phyloP scores from a whole-genome alignment of 1,140 invertebrate species.

The Calliphora vicina region DNA sequence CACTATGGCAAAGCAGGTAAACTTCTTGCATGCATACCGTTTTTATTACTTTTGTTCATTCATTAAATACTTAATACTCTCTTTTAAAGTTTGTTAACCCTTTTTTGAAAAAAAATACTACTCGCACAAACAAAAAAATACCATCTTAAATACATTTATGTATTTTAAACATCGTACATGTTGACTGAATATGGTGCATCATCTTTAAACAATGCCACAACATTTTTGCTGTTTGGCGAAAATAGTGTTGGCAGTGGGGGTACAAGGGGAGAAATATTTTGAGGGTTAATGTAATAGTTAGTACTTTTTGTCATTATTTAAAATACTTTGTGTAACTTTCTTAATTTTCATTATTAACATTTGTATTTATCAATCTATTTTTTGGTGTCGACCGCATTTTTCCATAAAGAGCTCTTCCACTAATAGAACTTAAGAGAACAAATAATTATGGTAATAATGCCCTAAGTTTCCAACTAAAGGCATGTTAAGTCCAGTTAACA shows the following conservation, averaged over 20 bases:
- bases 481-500: too few species aligned
- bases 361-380: too few species aligned
- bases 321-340: too few species aligned
- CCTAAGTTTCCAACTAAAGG: too few species aligned
- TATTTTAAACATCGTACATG: not conserved
- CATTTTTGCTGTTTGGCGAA: not conserved
- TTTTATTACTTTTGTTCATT: not conserved
- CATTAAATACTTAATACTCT: not conserved
- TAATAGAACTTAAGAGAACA: too few species aligned
- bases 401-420: too few species aligned
- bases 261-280: not conserved
- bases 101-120: not conserved
- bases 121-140: not conserved
- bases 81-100: not conserved
- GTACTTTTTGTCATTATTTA: too few species aligned
- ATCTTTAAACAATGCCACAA: not conserved
- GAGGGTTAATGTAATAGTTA: too few species aligned
- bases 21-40: not conserved
- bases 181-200: not conserved
- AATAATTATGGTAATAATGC: too few species aligned
- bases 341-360: too few species aligned
- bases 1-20: not conserved
- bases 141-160: not conserved
- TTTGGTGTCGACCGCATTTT: too few species aligned
- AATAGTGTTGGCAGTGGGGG: not conserved